These are phyloP conservation scores for Paedocypris sp. DNA, from an alignment of 2,113 vertebrate species.

Conservation along the genomic window DNA sequence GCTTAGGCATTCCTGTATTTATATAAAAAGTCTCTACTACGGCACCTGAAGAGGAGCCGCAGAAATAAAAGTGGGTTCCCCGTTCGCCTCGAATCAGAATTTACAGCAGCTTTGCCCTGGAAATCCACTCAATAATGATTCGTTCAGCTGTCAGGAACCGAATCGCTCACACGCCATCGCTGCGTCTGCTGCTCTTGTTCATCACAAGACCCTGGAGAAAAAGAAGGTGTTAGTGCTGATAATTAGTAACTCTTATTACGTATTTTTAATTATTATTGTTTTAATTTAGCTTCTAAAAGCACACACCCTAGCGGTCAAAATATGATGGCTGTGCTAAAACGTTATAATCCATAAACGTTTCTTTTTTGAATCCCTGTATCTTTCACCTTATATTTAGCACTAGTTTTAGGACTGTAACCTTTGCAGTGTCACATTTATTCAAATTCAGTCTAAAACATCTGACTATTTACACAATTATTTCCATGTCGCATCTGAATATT, in stretches of 20 bases:
- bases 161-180: not conserved
- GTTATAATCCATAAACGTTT: no score
- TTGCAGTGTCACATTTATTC: not conserved
- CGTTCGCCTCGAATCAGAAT: conserved; percentile 21
- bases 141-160: conserved; percentile 28
- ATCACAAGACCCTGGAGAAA: no score
- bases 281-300: no score
- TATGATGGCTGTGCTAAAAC: no score
- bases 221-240: no score
- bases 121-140: conserved; percentile 39
- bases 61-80: conserved; percentile 31
- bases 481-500: not conserved
- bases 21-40: conserved; percentile 29
- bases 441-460: not conserved
- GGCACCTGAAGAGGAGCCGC: not conserved
- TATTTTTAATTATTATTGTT: no score
- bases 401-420: not conserved
- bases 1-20: conserved; percentile 4
- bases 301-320: no score
- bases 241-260: no score
- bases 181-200: no score
- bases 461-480: not conserved
- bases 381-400: not conserved
- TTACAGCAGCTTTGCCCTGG: conserved; percentile 22
- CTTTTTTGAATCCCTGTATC: not conserved